A percentile compares a stretch with the other conserved stretches of the same genome.
phyloP scores from a whole-genome alignment of 2,888 invertebrate species.

The Carabus problematicus region DNA sequence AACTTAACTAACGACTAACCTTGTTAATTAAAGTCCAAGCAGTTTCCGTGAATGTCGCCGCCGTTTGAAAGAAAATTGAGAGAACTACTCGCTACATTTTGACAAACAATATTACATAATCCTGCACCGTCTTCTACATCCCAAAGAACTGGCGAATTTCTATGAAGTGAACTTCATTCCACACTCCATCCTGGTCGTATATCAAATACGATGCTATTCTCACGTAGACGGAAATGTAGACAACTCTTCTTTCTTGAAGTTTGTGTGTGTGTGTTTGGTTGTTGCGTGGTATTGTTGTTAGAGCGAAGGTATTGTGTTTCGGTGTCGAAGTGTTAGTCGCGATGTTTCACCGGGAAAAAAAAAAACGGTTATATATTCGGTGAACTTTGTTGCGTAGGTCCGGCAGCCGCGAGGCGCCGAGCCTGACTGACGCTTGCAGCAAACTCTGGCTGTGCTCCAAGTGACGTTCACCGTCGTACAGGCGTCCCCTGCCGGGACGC shows the following conservation, averaged over 20 bases:
- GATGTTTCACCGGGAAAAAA: neutral
- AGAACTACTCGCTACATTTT: slow-evolving; percentile 33
- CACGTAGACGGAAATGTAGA: neutral
- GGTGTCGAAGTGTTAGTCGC: neutral
- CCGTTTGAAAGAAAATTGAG: neutral
- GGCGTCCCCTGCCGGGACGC: slow-evolving; percentile 9
- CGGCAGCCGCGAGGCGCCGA: slow-evolving; percentile 28
- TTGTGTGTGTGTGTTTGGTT: no score
- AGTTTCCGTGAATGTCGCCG: slow-evolving; percentile 12
- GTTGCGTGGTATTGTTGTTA: neutral
- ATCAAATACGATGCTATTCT: slow-evolving; percentile 12
- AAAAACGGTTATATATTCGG: neutral
- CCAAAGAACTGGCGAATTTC: slow-evolving; percentile 29
- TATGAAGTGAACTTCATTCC: slow-evolving; percentile 1
- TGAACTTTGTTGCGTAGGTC: slow-evolving; percentile 14
- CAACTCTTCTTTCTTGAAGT: neutral
- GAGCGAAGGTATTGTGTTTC: neutral
- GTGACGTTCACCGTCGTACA: slow-evolving; percentile 34
- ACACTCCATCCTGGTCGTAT: slow-evolving; percentile 15
- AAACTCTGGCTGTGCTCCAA: slow-evolving; percentile 37
- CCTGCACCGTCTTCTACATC: slow-evolving; percentile 36
- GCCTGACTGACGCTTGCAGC: slow-evolving; percentile 26
- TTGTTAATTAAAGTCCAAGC: slow-evolving; percentile 19
- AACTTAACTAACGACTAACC: slow-evolving; percentile 22
- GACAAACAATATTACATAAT: slow-evolving; percentile 28